Evolutionary conservation across 1,140 invertebrate genomes (phyloP), one percentile per base, ranked within the genome.

Genomic region (Arctopsyche grandis): DNA sequence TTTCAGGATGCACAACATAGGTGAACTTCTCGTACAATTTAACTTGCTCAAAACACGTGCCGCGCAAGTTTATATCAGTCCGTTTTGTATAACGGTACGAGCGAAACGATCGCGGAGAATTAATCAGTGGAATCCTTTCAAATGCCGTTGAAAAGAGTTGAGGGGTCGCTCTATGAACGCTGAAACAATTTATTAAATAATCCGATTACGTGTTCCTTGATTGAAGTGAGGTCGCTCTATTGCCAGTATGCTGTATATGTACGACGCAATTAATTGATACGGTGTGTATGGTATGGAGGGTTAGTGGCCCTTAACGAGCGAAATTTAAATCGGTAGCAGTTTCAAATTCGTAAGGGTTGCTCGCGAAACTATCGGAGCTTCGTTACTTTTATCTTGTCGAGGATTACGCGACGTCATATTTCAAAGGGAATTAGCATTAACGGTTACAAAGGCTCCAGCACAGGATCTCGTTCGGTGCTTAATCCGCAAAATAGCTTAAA

Each of bases 21-120:
- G 70, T 66, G 21, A 74, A 79, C 48, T 79, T 79, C 26, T 19
- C 52, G 48, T 75, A 63, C 70, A 75, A 66, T 79, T 79, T 75
- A 79, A 75, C 78, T 74, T 63, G 56, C 38, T 79, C 22, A n/a
- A 26, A 66, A 38, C 44, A 22, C n/a, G 69, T 16, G 69, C 26
- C 24, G 14, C 21, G 21, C 21, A 60, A 16, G 58, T 60, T 14
- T 16, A 60, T 60, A 60, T 21, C 52, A 10, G 21, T 60, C 3
- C 58, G 21, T 16, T 16, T 60, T 60, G 10, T 21, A 60, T n/a
- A n/a, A n/a, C 58, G 14, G 3, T 7, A 38, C 29, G 29, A 38
- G 29, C 7, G 29, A 38, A 38, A 38, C 29, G 29, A 38, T 38
- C 1, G 7, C 29, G 7, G 29, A 38, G 7, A 38, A 52, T 52